Percentiles rank a stretch among this genome's conserved stretches.
phyloP scores from a whole-genome alignment of 2,888 invertebrate genomes.

The Callimorpha dominula region DNA sequence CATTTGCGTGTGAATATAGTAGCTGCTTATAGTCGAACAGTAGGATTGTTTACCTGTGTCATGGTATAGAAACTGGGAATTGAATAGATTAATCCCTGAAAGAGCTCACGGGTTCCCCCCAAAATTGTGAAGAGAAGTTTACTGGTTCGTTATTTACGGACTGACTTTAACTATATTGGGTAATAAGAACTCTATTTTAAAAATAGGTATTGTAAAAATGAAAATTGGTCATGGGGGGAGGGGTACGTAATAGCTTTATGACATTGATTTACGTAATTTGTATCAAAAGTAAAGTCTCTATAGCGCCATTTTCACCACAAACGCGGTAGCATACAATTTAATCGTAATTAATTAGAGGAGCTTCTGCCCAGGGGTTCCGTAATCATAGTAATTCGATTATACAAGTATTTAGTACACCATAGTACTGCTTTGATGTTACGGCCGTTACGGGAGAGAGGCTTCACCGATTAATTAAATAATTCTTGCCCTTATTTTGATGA shows the following conservation, averaged over 20 bases:
- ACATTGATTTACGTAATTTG: not conserved
- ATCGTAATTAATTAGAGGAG: conserved; percentile 31
- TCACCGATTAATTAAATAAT: conserved; percentile 16
- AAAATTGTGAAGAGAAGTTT: not conserved
- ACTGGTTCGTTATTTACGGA: not conserved
- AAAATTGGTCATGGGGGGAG: too few species aligned
- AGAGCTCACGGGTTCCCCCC: not conserved
- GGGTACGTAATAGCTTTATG: not conserved
- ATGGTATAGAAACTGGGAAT: not conserved
- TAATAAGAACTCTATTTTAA: not conserved
- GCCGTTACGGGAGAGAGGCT: not conserved
- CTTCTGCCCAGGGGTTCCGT: conserved; percentile 25
- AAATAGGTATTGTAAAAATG: too few species aligned
- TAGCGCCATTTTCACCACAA: not conserved
- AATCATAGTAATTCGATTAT: conserved; percentile 33
- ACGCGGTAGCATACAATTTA: conserved; percentile 20
- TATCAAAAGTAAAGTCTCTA: not conserved
- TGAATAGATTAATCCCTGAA: not conserved
- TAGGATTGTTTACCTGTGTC: not conserved
- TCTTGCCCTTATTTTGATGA: conserved; percentile 1
- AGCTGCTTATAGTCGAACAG: not conserved
- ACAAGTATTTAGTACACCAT: conserved; percentile 26
- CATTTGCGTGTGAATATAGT: not conserved
- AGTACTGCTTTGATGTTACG: conserved; percentile 32
- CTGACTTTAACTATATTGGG: not conserved